Evolutionary conservation across 2,797 vertebrate genomes (phyloP).

Genomic region (Falco peregrinus): DNA sequence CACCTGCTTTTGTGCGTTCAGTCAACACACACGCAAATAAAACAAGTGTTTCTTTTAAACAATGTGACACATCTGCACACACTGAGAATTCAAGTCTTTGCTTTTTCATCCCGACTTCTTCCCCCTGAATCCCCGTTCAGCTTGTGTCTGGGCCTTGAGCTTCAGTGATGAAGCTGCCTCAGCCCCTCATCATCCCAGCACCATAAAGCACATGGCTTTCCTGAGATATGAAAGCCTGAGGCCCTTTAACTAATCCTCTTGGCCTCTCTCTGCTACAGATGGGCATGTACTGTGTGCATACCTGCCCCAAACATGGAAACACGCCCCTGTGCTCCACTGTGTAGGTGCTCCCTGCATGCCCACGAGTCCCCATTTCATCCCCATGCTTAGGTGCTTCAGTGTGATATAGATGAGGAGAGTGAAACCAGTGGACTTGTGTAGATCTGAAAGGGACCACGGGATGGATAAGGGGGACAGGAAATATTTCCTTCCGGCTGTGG

Average conservation of each 20-base stretch:
- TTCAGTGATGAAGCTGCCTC: background rate
- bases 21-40: background rate
- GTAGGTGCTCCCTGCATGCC: background rate
- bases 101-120: background rate
- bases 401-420: background rate
- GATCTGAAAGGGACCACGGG: background rate
- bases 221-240: background rate
- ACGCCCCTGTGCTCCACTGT: fast-evolving
- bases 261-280: background rate
- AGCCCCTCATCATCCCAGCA: background rate
- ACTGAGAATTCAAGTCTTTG: background rate
- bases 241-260: background rate
- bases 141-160: background rate
- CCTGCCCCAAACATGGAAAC: fast-evolving
- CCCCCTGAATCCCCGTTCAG: background rate
- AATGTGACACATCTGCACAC: background rate
- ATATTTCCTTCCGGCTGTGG: background rate
- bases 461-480: background rate
- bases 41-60: background rate
- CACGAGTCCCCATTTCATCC: background rate
- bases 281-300: background rate
- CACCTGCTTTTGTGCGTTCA: background rate
- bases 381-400: background rate
- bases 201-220: background rate
- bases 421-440: background rate